phyloP scores from a whole-genome alignment of 2,888 invertebrate genomes.

The Fragum whitleyi region DNA sequence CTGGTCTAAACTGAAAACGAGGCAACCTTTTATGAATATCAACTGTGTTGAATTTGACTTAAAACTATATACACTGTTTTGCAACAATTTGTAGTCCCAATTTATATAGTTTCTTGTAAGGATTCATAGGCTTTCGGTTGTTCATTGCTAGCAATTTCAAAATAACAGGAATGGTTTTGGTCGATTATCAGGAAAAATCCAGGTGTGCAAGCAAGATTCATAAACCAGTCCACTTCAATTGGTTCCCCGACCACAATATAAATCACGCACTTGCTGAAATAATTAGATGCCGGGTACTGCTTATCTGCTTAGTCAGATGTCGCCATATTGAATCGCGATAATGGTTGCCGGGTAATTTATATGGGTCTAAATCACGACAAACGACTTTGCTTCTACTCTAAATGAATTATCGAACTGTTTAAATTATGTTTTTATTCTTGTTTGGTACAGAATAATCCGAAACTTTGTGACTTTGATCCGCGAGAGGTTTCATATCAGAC shows the following conservation, averaged over 20 bases:
- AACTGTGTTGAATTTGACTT: too few species aligned
- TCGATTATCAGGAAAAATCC: too few species aligned
- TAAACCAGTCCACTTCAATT: slow-evolving; percentile 15
- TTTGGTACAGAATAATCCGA: slow-evolving; percentile 16
- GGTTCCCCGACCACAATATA: slow-evolving; percentile 12
- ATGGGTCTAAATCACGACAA: slow-evolving; percentile 34
- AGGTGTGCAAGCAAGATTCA: slow-evolving; percentile 7
- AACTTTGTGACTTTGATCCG: slow-evolving; percentile 8
- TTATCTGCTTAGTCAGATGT: slow-evolving; percentile 43
- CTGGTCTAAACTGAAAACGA: too few species aligned
- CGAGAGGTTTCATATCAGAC: neutral
- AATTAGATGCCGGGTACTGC: slow-evolving; percentile 34
- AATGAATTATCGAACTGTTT: neutral
- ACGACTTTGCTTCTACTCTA: neutral
- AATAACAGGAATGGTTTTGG: too few species aligned
- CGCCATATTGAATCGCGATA: slow-evolving; percentile 50
- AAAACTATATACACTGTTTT: too few species aligned
- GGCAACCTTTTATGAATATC: too few species aligned
- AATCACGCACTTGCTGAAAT: neutral
- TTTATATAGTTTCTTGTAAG: too few species aligned
- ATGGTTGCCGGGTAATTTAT: slow-evolving; percentile 42
- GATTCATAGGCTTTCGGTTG: too few species aligned
- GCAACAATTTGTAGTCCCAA: too few species aligned
- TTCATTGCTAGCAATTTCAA: too few species aligned
- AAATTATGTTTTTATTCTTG: slow-evolving; percentile 25